These are phyloP conservation scores for Oreochromis niloticus DNA, from an alignment of 2,113 vertebrate species.

Conservation along the genomic window DNA sequence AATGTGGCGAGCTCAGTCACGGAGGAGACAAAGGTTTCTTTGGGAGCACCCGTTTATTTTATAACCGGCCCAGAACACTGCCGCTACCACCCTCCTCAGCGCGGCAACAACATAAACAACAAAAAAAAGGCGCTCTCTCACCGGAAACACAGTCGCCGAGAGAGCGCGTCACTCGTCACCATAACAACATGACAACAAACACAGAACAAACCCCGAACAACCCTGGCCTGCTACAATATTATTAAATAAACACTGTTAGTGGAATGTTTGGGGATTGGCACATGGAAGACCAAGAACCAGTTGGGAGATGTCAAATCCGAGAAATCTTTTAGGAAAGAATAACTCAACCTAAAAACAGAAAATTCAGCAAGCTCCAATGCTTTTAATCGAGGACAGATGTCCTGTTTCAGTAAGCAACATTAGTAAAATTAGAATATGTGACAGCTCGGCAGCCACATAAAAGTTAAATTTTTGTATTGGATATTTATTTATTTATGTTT, in stretches of 20 bases:
- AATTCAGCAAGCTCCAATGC: background rate
- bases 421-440: background rate
- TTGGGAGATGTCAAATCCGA: background rate
- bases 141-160: too few species aligned
- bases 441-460: background rate
- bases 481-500: background rate
- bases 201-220: too few species aligned
- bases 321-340: background rate
- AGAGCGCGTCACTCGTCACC: too few species aligned
- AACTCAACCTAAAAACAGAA: background rate
- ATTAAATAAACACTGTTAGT: background rate
- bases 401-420: background rate
- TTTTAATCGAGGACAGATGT: background rate
- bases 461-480: accelerated
- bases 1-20: too few species aligned
- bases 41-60: too few species aligned
- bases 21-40: too few species aligned
- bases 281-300: background rate
- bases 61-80: too few species aligned
- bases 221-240: too few species aligned
- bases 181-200: too few species aligned
- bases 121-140: too few species aligned
- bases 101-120: too few species aligned
- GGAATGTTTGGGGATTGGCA: background rate
- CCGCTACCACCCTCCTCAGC: too few species aligned